Percentiles rank a stretch among this genome's conserved stretches.
phyloP scores from a whole-genome alignment of 1,140 invertebrate genomes.

The Cepaea nemoralis region DNA sequence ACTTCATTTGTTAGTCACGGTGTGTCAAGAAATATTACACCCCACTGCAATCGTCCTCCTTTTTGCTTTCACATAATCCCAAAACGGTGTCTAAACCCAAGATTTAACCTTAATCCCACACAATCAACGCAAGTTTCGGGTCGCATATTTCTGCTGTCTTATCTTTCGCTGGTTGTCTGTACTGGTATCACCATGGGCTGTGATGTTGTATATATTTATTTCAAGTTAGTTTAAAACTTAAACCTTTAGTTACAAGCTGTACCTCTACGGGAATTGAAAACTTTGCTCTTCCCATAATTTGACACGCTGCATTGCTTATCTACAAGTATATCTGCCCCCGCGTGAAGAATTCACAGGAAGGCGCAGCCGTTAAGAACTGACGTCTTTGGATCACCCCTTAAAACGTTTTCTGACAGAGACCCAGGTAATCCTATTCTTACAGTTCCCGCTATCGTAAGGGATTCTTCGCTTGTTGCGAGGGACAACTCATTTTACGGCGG shows the following conservation, averaged over 20 bases:
- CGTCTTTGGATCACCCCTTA: background rate
- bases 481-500: background rate
- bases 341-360: background rate
- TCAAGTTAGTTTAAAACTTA: background rate
- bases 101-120: slow-evolving; percentile 11
- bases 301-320: background rate
- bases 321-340: background rate
- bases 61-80: slow-evolving; percentile 13
- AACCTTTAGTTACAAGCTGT: background rate
- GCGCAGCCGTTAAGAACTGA: background rate
- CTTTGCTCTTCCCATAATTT: background rate
- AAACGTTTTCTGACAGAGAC: background rate
- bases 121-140: background rate
- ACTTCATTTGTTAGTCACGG: slow-evolving; percentile 2
- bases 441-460: background rate
- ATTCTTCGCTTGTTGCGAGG: background rate
- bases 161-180: background rate
- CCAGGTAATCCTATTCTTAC: background rate
- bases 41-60: background rate
- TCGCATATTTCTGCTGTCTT: slow-evolving; percentile 71
- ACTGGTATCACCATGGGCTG: background rate
- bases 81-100: slow-evolving; percentile 24
- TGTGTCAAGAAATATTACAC: slow-evolving; percentile 32
- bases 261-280: background rate
- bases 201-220: background rate